phyloP scores from a whole-genome alignment of 2,797 vertebrate genomes.

The Microctenopoma stevenorrisi region DNA sequence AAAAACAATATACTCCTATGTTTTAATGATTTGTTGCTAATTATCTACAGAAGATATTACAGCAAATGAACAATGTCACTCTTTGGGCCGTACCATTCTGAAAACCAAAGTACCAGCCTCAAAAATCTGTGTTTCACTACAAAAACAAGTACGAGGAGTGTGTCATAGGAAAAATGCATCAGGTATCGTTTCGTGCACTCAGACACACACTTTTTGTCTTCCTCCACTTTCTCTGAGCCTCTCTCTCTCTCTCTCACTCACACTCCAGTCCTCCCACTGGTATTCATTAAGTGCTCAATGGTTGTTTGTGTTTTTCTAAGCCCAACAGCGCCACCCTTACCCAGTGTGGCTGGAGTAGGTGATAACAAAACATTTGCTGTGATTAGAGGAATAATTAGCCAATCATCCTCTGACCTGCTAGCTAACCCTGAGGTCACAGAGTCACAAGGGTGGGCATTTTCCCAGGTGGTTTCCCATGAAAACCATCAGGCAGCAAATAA shows the following conservation, averaged over 20 bases:
- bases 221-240: constrained; percentile 24
- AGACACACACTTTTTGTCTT: constrained; percentile 11
- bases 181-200: not conserved
- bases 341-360: constrained; percentile 37
- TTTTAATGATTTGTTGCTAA: too few relatives aligned
- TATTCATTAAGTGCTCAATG: constrained; percentile 74
- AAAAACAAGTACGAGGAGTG: not conserved
- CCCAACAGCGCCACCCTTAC: constrained; percentile 69
- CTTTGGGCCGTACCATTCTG: not conserved
- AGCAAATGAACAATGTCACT: constrained; percentile 9
- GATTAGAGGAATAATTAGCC: constrained; percentile 76
- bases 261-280: constrained; percentile 52
- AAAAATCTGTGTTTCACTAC: constrained; percentile 14
- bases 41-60: not conserved
- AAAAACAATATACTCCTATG: constrained; percentile 7
- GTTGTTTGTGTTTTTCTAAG: constrained; percentile 77
- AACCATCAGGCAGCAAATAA: constrained; percentile 34
- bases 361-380: constrained; percentile 67
- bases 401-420: constrained; percentile 70
- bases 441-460: constrained; percentile 37
- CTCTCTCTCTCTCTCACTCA: constrained; percentile 22
- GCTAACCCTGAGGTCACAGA: constrained; percentile 68
- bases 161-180: not conserved
- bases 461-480: constrained; percentile 75
- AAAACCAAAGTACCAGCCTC: constrained; percentile 17